These are phyloP conservation scores for Perognathus longimembris DNA, from an alignment of 2,113 vertebrate genomes.

Conservation along the genomic window DNA sequence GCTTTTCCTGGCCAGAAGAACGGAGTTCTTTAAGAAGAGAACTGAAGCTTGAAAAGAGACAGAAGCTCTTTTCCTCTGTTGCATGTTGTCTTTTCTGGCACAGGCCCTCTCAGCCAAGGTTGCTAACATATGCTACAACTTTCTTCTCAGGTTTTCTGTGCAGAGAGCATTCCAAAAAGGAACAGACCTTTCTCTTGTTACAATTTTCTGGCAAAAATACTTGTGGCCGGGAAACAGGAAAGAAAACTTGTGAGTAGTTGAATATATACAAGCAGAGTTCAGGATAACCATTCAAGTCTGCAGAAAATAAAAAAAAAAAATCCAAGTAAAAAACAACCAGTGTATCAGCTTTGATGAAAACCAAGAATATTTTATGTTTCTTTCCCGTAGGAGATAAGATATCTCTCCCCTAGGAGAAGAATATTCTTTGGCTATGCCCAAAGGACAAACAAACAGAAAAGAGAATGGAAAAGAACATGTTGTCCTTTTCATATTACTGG, in stretches of 20 bases:
- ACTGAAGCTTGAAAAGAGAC: constrained; percentile 36
- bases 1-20: neutral
- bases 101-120: constrained; percentile 32
- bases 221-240: constrained; percentile 33
- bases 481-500: neutral
- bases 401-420: neutral
- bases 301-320: neutral
- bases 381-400: neutral
- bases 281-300: neutral
- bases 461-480: constrained; percentile 19
- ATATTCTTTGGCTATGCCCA: neutral
- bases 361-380: neutral
- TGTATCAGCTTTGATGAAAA: constrained; percentile 13
- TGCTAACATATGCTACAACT: constrained; percentile 56
- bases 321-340: constrained; percentile 33
- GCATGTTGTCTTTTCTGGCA: constrained; percentile 8
- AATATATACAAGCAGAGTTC: neutral
- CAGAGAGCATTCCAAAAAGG: constrained; percentile 42
- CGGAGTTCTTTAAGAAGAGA: constrained; percentile 24
- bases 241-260: constrained; percentile 32
- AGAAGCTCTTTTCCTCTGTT: constrained; percentile 34
- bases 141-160: constrained; percentile 25
- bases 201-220: constrained; percentile 51
- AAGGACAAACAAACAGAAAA: neutral
- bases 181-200: constrained; percentile 51